phyloP scores from a whole-genome alignment of 2,113 vertebrate species.

The Paratilapia polleni region DNA sequence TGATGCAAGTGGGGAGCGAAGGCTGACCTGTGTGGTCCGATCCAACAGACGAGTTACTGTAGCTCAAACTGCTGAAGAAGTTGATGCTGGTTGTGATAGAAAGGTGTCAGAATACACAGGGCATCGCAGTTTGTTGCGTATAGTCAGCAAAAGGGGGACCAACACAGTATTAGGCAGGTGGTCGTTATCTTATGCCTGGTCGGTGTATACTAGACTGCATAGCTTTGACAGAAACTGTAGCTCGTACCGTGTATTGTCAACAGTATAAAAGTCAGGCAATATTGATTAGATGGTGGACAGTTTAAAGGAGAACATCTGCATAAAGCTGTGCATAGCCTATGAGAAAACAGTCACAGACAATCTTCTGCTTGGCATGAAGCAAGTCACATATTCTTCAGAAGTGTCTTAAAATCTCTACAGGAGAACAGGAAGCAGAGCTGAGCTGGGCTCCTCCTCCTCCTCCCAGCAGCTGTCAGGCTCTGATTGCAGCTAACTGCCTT shows the following conservation, averaged over 20 bases:
- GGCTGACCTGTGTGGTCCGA: no score
- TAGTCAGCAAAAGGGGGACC: no score
- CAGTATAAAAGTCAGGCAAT: not conserved
- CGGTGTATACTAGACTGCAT: no score
- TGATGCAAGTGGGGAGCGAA: no score
- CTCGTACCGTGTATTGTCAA: not conserved
- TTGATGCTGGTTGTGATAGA: no score
- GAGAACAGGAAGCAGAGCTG: conserved; percentile 55
- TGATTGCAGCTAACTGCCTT: conserved; percentile 49
- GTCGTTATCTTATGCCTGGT: no score
- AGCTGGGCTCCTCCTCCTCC: conserved; percentile 32
- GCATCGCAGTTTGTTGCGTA: no score
- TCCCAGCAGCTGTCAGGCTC: conserved; percentile 38
- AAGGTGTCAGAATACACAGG: no score
- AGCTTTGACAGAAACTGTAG: not conserved
- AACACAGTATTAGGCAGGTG: no score
- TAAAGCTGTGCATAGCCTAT: not conserved
- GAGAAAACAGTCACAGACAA: not conserved
- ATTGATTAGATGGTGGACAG: no score
- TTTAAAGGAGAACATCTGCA: not conserved
- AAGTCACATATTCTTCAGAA: not conserved
- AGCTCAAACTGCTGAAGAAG: no score
- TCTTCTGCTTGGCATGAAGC: not conserved
- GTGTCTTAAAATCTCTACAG: conserved; percentile 1
- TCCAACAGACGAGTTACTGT: no score